A percentile compares a stretch with the other conserved stretches of the same genome.
These are phyloP conservation scores for Leptothorax acervorum DNA, from an alignment of 2,888 invertebrate species.

Conservation along the genomic window DNA sequence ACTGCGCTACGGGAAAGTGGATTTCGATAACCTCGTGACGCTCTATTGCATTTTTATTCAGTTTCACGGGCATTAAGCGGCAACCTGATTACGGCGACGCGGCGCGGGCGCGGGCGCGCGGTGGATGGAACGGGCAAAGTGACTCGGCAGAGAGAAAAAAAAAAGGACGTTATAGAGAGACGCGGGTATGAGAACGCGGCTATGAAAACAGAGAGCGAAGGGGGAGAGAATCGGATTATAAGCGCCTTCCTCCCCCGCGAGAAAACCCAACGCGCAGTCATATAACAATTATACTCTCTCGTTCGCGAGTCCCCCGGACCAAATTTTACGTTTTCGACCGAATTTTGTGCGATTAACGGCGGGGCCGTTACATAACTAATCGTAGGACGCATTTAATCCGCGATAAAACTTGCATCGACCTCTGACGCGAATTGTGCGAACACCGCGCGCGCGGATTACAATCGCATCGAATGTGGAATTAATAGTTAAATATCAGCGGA, in stretches of 20 bases:
- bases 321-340: conserved; percentile 14
- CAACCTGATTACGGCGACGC: conserved; percentile 75
- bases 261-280: conserved; percentile 9
- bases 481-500: conserved; percentile 22
- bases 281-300: conserved; percentile 33
- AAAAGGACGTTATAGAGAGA: conserved; percentile 32
- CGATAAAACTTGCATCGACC: conserved; percentile 46
- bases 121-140: conserved; percentile 71
- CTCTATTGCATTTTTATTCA: conserved; percentile 80
- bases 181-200: conserved; percentile 54
- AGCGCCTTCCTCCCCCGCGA: conserved; percentile 52
- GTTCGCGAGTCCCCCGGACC: neutral
- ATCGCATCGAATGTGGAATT: conserved; percentile 15
- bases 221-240: conserved; percentile 59
- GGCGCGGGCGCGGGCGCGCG: conserved; percentile 63
- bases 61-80: conserved; percentile 79
- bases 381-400: conserved; percentile 53
- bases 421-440: neutral
- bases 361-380: conserved; percentile 45
- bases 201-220: conserved; percentile 67
- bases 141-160: conserved; percentile 54
- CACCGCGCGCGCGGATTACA: neutral
- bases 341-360: conserved; percentile 61
- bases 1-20: conserved; percentile 75
- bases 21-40: conserved; percentile 80